Conservation (phyloP, 92 coral and sea anemone genomes). For the Actinostola sp. region DNA sequence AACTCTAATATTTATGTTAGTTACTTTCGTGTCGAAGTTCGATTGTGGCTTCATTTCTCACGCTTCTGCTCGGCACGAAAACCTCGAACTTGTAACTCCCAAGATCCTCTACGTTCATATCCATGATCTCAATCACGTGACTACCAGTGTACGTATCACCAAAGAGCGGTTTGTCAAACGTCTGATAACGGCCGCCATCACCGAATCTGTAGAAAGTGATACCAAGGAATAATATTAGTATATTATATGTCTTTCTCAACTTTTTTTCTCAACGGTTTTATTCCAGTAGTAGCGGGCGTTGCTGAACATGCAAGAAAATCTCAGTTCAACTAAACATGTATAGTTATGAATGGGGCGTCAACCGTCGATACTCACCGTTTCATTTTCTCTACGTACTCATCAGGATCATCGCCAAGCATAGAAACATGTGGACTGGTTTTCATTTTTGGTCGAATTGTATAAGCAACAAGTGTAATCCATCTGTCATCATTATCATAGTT, state of each 20-base stretch:
- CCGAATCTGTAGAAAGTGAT: conserved; percentile 1
- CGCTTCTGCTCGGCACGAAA: conserved; percentile 33
- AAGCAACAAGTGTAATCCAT: conserved; percentile 29
- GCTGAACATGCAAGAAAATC: neutral
- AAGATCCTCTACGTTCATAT: conserved; percentile 47
- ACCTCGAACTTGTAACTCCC: conserved; percentile 78
- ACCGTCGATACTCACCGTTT: conserved; percentile 2
- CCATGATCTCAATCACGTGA: conserved; percentile 72
- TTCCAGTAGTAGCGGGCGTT: too few species aligned
- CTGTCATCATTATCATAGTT: conserved; percentile 7
- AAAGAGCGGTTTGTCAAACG: conserved; percentile 68
- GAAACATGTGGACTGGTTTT: conserved; percentile 29
- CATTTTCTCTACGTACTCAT: conserved; percentile 28
- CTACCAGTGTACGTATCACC: conserved; percentile 68
- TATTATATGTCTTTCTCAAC: too few species aligned
- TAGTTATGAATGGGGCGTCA: too few species aligned
- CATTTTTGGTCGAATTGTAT: conserved; percentile 24
- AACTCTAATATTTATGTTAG: neutral
- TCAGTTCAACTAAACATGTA: too few species aligned
- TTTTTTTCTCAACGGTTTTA: too few species aligned
- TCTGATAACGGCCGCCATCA: conserved; percentile 57
- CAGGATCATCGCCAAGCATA: conserved; percentile 21
- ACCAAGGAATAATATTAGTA: neutral
- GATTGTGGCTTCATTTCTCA: conserved; percentile 63
- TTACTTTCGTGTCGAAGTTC: conserved; percentile 71